These are phyloP conservation scores for Todiramphus chloris DNA, from an alignment of 2,113 vertebrate species.

Conservation along the genomic window DNA sequence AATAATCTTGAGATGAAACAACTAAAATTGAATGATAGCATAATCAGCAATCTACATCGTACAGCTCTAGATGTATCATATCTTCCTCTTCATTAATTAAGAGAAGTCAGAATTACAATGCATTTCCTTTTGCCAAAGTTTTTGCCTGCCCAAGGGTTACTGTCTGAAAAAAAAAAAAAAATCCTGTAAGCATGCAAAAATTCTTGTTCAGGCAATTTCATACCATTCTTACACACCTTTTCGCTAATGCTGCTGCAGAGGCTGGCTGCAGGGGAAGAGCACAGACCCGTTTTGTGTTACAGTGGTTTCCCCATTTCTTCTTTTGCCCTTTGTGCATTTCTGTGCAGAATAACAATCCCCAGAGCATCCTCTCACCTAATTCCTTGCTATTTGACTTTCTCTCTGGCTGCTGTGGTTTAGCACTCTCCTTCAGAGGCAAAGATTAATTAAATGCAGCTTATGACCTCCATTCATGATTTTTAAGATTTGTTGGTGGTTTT, in stretches of 20 bases:
- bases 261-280: neutral
- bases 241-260: neutral
- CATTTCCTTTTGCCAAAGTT: neutral
- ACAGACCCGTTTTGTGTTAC: neutral
- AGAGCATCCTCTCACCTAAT: neutral
- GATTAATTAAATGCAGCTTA: neutral
- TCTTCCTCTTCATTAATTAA: constrained; percentile 9
- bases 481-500: neutral
- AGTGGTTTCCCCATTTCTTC: neutral
- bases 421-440: neutral
- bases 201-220: constrained; percentile 1
- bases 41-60: neutral
- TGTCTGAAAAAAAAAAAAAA: neutral
- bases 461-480: neutral
- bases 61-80: neutral
- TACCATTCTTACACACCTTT: neutral
- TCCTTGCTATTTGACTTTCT: neutral
- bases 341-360: neutral
- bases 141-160: neutral
- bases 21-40: neutral
- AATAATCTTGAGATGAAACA: neutral
- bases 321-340: neutral
- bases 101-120: constrained; percentile 2
- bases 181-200: neutral
- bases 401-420: neutral